These are phyloP conservation scores for Syngnathus typhle DNA, from an alignment of 2,113 vertebrate genomes.

Conservation along the genomic window DNA sequence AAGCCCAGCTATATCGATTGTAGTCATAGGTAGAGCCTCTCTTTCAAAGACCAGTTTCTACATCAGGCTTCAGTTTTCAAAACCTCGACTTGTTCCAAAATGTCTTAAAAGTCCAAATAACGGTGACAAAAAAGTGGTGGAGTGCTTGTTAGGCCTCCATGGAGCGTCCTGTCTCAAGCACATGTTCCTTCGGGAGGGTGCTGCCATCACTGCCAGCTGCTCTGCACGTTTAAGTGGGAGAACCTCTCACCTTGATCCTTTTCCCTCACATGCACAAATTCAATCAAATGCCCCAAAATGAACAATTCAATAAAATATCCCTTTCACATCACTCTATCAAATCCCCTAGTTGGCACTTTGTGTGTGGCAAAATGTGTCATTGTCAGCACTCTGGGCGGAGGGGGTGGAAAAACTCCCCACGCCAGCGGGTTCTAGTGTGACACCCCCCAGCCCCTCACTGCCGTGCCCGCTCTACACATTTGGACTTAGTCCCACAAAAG, in stretches of 20 bases:
- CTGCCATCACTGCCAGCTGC: constrained; percentile 62
- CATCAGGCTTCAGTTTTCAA: no score
- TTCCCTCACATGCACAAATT: not conserved
- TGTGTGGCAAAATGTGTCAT: constrained; percentile 43
- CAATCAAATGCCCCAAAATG: not conserved
- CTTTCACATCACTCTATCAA: constrained; percentile 25
- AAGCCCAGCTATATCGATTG: no score
- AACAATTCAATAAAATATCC: not conserved
- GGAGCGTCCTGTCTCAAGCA: constrained; percentile 57
- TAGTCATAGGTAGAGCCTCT: no score
- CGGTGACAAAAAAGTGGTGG: not conserved
- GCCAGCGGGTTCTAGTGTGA: constrained; percentile 64
- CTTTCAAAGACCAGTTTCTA: no score
- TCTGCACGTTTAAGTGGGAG: constrained; percentile 14
- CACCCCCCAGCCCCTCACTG: constrained; percentile 34
- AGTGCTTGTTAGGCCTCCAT: constrained; percentile 26
- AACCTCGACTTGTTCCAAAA: no score
- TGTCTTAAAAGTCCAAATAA: not conserved
- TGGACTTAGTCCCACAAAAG: constrained; percentile 69
- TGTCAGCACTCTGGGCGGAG: constrained; percentile 61
- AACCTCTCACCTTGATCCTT: not conserved
- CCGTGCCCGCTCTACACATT: constrained; percentile 42
- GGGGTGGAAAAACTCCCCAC: constrained; percentile 62
- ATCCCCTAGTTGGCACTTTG: constrained; percentile 66
- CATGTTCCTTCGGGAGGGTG: constrained; percentile 47